A percentile compares a stretch with the other conserved stretches of the same genome.
These are phyloP conservation scores for Cygnus buccinator DNA, from an alignment of 2,113 vertebrate species.

Conservation along the genomic window DNA sequence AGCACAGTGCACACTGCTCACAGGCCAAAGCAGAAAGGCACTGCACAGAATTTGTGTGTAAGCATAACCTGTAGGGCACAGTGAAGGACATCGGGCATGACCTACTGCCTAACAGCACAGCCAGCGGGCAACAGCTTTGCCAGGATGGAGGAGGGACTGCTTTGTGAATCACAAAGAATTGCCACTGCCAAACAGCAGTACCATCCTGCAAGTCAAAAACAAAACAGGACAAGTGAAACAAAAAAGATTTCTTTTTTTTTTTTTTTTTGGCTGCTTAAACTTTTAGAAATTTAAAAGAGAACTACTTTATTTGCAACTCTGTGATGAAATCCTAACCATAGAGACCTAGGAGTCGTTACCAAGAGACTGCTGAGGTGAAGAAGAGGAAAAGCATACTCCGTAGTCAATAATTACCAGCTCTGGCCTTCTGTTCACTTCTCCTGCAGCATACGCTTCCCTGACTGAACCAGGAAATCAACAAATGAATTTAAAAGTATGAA, in stretches of 20 bases:
- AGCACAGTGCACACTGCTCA: background rate
- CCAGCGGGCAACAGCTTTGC: background rate
- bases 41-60: background rate
- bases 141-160: background rate
- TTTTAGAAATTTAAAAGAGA: background rate
- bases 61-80: background rate
- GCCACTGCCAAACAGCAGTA: background rate
- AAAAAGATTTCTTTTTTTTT: background rate
- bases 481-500: background rate
- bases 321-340: background rate
- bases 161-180: background rate
- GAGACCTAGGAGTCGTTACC: background rate
- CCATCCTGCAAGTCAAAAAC: background rate
- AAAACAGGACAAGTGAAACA: background rate
- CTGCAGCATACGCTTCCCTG: background rate
- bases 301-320: background rate
- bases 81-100: background rate
- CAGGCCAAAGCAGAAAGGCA: background rate
- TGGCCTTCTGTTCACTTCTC: background rate
- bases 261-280: background rate
- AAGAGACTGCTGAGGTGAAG: background rate
- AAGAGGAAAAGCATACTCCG: background rate
- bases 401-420: background rate
- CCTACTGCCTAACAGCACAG: background rate
- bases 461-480: constrained; percentile 32